Conservation (phyloP, 1,140 invertebrate species). For the Halesus radiatus region DNA sequence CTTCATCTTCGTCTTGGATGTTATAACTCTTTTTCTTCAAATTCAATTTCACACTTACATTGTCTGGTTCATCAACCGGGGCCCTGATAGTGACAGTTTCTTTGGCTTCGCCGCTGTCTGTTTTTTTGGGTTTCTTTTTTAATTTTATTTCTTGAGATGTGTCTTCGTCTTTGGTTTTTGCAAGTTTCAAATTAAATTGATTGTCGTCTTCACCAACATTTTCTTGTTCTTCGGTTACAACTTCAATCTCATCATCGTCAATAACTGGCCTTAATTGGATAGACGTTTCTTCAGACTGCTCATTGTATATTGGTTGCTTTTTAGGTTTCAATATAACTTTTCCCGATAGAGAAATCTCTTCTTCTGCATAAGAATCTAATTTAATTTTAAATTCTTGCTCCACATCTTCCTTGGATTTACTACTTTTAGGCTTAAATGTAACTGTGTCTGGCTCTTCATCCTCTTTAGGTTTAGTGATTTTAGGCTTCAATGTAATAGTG, state of each 20-base stretch:
- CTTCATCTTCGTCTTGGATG: conserved; percentile 69
- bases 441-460: conserved; percentile 77
- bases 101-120: conserved; percentile 55
- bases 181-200: conserved; percentile 53
- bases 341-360: conserved; percentile 87
- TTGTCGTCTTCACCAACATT: conserved; percentile 65
- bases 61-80: conserved; percentile 63
- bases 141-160: conserved; percentile 59
- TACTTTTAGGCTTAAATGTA: conserved; percentile 70
- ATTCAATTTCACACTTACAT: conserved; percentile 72
- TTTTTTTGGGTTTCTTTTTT: conserved; percentile 59
- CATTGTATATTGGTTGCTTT: conserved; percentile 76
- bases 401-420: conserved; percentile 75
- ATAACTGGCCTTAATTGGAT: conserved; percentile 80
- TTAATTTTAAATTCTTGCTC: conserved; percentile 90
- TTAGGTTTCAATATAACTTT: conserved; percentile 85
- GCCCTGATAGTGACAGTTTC: conserved; percentile 55
- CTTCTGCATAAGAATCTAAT: conserved; percentile 86
- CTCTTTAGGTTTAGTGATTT: conserved; percentile 46
- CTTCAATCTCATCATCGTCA: conserved; percentile 73
- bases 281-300: conserved; percentile 80
- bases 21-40: conserved; percentile 65
- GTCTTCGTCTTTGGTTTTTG: conserved; percentile 58
- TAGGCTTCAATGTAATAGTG: conserved; percentile 76
- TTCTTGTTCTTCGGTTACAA: conserved; percentile 70